phyloP scores from a whole-genome alignment of 2,113 vertebrate species.

The Columba janthina region DNA sequence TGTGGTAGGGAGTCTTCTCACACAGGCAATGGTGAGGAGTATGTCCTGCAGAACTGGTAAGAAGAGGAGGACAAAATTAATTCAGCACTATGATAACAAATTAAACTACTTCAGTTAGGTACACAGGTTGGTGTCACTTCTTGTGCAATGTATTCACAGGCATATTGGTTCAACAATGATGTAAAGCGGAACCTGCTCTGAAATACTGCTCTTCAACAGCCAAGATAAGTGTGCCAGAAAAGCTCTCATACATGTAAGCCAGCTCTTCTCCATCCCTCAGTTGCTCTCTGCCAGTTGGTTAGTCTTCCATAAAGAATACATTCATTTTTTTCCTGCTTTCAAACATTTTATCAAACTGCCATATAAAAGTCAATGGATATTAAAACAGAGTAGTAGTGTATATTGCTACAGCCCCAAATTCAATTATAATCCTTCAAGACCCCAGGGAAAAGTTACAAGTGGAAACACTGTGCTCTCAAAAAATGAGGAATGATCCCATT shows the following conservation, averaged over 20 bases:
- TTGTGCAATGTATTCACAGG: not conserved
- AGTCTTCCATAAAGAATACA: constrained; percentile 44
- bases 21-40: not conserved
- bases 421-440: constrained; percentile 47
- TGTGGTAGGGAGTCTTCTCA: not conserved
- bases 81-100: not conserved
- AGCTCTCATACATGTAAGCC: not conserved
- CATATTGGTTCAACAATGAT: not conserved
- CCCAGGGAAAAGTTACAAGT: constrained; percentile 53
- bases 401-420: constrained; percentile 32
- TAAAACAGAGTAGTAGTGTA: constrained; percentile 37
- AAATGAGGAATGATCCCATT: not conserved
- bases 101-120: not conserved
- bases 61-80: not conserved
- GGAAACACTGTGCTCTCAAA: constrained; percentile 29
- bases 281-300: not conserved
- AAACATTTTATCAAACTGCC: constrained; percentile 42
- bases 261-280: not conserved
- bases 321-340: not conserved
- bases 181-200: not conserved
- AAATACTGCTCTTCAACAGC: not conserved
- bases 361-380: constrained; percentile 38
- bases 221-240: not conserved
- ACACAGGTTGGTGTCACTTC: not conserved
- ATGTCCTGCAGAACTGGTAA: not conserved